Conservation (phyloP, 2,113 vertebrate genomes). For the Prunella himalayana region DNA sequence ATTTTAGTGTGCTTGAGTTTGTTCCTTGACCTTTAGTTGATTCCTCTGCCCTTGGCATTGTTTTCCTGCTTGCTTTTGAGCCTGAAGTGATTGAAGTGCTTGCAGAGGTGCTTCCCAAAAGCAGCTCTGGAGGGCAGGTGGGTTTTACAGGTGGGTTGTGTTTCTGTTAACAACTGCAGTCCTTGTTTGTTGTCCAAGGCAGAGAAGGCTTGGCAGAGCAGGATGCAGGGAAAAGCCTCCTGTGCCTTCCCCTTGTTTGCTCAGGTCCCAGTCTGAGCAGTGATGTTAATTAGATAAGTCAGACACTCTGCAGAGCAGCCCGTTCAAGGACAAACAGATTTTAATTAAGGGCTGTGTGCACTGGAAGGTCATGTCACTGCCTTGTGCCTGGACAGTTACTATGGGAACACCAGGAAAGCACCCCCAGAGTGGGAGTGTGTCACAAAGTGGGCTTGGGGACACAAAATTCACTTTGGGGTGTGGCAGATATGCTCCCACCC, state of each 20-base stretch:
- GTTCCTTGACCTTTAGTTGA: not conserved
- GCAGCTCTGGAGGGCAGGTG: not conserved
- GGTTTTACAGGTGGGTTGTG: not conserved
- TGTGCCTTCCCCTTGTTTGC: not conserved
- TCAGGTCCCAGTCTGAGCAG: not conserved
- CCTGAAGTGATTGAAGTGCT: not conserved
- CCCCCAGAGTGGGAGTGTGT: not conserved
- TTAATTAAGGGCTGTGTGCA: not conserved
- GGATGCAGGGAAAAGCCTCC: not conserved
- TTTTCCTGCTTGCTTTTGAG: not conserved
- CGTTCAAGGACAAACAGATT: conserved; percentile 10
- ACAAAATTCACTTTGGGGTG: not conserved
- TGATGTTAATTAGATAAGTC: not conserved
- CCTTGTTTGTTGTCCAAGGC: not conserved
- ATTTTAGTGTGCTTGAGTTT: not conserved
- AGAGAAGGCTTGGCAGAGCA: not conserved
- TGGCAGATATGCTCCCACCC: rapidly evolving
- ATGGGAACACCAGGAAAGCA: not conserved
- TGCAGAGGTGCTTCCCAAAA: not conserved
- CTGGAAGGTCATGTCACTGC: not conserved
- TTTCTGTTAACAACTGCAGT: not conserved
- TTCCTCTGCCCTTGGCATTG: not conserved
- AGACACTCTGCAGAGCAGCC: not conserved
- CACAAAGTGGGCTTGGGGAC: not conserved
- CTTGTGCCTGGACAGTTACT: not conserved